These are phyloP conservation scores for Cyprinodon brontotheroides DNA, from an alignment of 2,113 vertebrate species.

Conservation along the genomic window DNA sequence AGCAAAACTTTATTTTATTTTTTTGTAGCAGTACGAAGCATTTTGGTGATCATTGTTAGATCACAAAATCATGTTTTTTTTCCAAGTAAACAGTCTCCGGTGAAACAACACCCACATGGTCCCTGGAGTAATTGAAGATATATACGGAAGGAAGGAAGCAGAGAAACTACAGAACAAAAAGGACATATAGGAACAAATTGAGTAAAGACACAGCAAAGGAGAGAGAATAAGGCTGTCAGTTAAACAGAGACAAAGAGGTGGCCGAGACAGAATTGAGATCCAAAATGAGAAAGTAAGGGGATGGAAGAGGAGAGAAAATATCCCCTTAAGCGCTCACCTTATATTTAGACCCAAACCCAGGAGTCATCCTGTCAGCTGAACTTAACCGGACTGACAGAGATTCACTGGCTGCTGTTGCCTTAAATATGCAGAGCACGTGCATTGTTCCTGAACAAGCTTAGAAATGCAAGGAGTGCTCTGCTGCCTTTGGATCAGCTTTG, in stretches of 20 bases:
- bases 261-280: constrained; percentile 5
- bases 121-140: constrained; percentile 1
- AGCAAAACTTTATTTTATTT: background rate
- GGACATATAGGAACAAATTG: constrained; percentile 14
- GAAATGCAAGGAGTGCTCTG: constrained; percentile 26
- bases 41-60: constrained; percentile 3
- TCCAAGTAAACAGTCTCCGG: background rate
- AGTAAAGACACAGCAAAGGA: constrained; percentile 3
- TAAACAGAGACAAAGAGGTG: constrained; percentile 14
- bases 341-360: constrained; percentile 59
- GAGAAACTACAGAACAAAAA: background rate
- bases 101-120: background rate
- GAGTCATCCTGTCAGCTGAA: constrained; percentile 44
- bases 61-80: background rate
- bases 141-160: constrained; percentile 21
- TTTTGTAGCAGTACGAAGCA: constrained; percentile 8
- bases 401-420: constrained; percentile 48
- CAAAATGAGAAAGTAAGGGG: constrained; percentile 17
- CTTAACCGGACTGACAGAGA: constrained; percentile 48
- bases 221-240: constrained; percentile 14
- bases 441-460: constrained; percentile 44
- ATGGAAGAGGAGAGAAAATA: constrained; percentile 24
- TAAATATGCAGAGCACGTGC: constrained; percentile 39
- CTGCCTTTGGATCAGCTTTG: constrained; percentile 20
- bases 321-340: constrained; percentile 43